A percentile compares a stretch with the other conserved stretches of the same genome.
Conservation (phyloP, 1,140 invertebrate species). For the Heliconius hermathena region DNA sequence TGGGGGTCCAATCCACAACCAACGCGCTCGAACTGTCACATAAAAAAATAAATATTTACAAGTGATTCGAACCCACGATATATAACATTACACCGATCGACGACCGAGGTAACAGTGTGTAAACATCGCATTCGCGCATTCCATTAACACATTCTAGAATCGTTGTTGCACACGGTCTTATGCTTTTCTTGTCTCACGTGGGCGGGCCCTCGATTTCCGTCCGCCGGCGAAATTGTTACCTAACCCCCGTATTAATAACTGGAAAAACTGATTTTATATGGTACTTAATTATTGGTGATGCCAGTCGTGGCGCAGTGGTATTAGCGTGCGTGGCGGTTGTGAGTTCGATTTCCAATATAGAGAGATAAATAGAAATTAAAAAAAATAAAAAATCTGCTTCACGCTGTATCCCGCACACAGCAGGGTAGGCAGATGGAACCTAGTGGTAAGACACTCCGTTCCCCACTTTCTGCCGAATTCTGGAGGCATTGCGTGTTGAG, state of each 20-base stretch:
- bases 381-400: too few species aligned
- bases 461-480: too few species aligned
- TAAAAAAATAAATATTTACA: too few species aligned
- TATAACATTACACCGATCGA: neutral
- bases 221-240: conserved; percentile 44
- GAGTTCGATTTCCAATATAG: too few species aligned
- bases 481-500: too few species aligned
- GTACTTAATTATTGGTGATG: neutral
- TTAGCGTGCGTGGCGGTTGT: too few species aligned
- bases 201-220: conserved; percentile 52
- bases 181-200: conserved; percentile 45
- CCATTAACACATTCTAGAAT: neutral
- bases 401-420: too few species aligned
- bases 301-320: neutral
- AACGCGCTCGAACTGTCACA: too few species aligned
- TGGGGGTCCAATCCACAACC: too few species aligned
- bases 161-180: conserved; percentile 26
- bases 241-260: conserved; percentile 39
- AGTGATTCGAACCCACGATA: neutral
- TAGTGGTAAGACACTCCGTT: too few species aligned
- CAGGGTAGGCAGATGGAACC: too few species aligned
- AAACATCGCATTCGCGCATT: conserved; percentile 7
- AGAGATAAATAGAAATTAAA: too few species aligned
- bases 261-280: conserved; percentile 13
- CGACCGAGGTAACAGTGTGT: neutral